Conservation (phyloP, 2,113 vertebrate species). For the Solenodon paradoxus region DNA sequence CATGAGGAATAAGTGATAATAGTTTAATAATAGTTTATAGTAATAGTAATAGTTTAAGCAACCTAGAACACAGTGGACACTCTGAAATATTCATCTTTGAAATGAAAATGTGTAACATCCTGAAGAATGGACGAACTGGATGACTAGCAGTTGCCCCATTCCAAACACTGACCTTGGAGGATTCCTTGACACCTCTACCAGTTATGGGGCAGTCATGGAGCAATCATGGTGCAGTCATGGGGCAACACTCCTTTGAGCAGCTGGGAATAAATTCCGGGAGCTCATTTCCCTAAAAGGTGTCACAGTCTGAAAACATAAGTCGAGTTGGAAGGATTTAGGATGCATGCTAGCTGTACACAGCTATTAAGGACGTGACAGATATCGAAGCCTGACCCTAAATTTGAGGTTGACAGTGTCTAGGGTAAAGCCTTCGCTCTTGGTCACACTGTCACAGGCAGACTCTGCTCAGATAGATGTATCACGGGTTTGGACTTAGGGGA, state of each 20-base stretch:
- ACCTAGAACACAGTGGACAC: not conserved
- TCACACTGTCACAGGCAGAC: not conserved
- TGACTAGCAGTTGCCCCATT: not conserved
- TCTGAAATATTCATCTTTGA: not conserved
- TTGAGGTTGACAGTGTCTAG: not conserved
- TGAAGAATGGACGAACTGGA: not conserved
- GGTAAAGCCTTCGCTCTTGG: not conserved
- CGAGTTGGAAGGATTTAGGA: not conserved
- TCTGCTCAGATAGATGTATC: not conserved
- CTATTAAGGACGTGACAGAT: not conserved
- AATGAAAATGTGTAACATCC: not conserved
- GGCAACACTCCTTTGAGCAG: not conserved
- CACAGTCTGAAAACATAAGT: not conserved
- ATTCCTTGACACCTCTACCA: not conserved
- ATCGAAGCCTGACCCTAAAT: not conserved
- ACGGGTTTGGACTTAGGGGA: not conserved
- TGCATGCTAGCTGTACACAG: not conserved
- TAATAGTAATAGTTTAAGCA: not conserved
- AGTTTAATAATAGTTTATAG: too few relatives aligned
- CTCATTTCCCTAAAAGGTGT: not conserved
- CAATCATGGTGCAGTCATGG: not conserved
- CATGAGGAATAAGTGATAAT: not conserved
- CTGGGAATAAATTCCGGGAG: not conserved
- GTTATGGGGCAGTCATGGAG: not conserved
- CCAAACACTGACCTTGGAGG: not conserved